Evolutionary conservation across 2,113 vertebrate genomes (phyloP), one percentile per base, ranked within the genome.

Genomic region (Prunella fulvescens): DNA sequence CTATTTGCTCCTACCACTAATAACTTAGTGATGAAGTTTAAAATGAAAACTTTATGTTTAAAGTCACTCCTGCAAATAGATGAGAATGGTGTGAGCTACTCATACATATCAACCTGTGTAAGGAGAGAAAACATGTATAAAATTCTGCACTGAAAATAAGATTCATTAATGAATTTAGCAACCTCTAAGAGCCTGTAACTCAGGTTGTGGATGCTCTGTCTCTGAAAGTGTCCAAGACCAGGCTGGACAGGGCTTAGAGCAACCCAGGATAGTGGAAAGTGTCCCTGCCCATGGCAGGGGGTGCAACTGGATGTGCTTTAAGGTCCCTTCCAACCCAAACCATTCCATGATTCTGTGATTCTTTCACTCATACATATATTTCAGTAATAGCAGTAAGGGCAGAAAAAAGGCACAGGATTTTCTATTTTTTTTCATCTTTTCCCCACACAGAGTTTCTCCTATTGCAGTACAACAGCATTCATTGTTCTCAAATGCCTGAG

Each of bases 101-200:
- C 24, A 60, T 2, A 84, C 7, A 6, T 13, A 73, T 18, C 0
- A 1, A 7, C 25, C 35, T 40, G 8, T 8, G 9, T 17, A 22
- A 60, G 13, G 10, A 7, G 6, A 51, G 33, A 56, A 81, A 62
- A 60, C 6, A 4, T 0, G 1, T 12, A 28, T 18, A 42, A 39
- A 54, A 67, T 54, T 53, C 37, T 57, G 26, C 57, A 48, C 29
- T 60, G 61, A 51, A 86, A 89, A 18, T 10, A 39, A 79, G 26
- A 67, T 57, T 24, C 8, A 11, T 40, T 57, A 60, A 67, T 28
- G 25, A 87, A 78, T 89, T 66, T 51, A 79, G 18, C 23, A 80
- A 50, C 39, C 1, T 73, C n/a, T n/a, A 57, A 48, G 47, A 84
- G 25, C 28, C 35, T n/a, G 6, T 44, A 87, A 23, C 12, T 66